Evolutionary conservation across 2,113 vertebrate genomes (phyloP).

Genomic region (Felis catus): F.catus_Fca126_mat1.0 CM031414.1:69209001-69209500

Average conservation of each 20-base stretch:
- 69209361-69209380: neutral
- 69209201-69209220: slow-evolving; percentile 2
- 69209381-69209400: neutral
- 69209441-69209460: neutral
- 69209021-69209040: slow-evolving; percentile 54
- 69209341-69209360: neutral
- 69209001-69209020: slow-evolving; percentile 43
- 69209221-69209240: neutral
- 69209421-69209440: neutral
- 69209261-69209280: neutral
- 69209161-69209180: neutral
- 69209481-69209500: neutral
- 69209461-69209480: neutral
- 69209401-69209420: neutral
- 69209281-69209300: neutral
- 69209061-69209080: slow-evolving; percentile 46
- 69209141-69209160: neutral
- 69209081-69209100: slow-evolving; percentile 24
- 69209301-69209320: neutral
- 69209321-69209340: neutral
- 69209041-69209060: slow-evolving; percentile 24
- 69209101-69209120: slow-evolving; percentile 47
- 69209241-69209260: neutral
- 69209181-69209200: slow-evolving; percentile 14
- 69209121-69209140: slow-evolving; percentile 39